Conservation (phyloP, 2,888 invertebrate genomes). For the Caenorhabditis sp. region DNA sequence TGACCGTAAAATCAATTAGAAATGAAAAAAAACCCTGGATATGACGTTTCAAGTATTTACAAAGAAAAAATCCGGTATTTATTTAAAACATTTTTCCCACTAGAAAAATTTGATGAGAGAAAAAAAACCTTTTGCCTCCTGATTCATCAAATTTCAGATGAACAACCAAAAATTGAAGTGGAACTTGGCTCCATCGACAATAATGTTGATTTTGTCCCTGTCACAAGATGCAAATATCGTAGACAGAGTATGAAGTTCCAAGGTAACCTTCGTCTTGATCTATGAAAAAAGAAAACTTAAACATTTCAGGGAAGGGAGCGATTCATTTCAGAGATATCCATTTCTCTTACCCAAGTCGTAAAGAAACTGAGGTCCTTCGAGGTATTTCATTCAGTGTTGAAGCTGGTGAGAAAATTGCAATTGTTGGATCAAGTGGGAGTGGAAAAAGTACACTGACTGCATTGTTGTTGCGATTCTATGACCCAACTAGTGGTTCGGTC, state of each 20-base stretch:
- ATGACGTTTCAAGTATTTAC: constrained; percentile 3
- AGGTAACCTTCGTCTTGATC: constrained; percentile 28
- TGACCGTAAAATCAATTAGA: not conserved
- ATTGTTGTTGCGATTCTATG: constrained; percentile 66
- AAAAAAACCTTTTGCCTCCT: not conserved
- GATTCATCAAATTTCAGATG: constrained; percentile 31
- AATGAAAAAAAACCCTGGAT: not conserved
- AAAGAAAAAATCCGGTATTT: not conserved
- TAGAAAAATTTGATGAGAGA: not conserved
- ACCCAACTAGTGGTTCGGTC: constrained; percentile 61
- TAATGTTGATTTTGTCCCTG: constrained; percentile 41
- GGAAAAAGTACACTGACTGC: constrained; percentile 69
- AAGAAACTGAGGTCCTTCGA: constrained; percentile 72
- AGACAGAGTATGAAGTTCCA: constrained; percentile 53
- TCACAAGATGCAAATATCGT: constrained; percentile 43
- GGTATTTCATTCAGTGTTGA: constrained; percentile 58
- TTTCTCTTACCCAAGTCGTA: constrained; percentile 85
- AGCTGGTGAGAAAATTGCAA: constrained; percentile 68
- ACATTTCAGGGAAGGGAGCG: constrained; percentile 47
- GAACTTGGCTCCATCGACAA: constrained; percentile 42
- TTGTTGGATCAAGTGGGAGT: constrained; percentile 68
- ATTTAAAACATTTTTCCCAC: not conserved
- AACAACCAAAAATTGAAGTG: constrained; percentile 48
- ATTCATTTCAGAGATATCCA: constrained; percentile 80
- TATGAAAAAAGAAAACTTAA: not conserved